Percentiles rank a stretch among this genome's conserved stretches.
phyloP scores from a whole-genome alignment of 2,888 invertebrate genomes.

The Spodoptera littoralis region DNA sequence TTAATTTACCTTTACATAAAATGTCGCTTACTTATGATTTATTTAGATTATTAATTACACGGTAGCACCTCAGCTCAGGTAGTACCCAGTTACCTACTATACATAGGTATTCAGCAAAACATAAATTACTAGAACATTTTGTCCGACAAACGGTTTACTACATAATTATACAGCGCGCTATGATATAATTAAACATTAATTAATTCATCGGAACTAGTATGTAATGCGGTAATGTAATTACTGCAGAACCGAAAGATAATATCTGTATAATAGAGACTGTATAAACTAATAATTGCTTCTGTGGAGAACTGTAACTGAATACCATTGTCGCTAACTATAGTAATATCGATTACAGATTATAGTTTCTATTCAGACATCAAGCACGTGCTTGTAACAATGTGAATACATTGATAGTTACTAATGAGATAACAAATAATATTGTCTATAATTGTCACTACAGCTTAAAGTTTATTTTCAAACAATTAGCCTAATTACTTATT shows the following conservation, averaged over 20 bases:
- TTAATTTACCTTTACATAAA: conserved; percentile 40
- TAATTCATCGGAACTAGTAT: conserved; percentile 9
- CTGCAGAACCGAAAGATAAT: conserved; percentile 1
- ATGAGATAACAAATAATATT: no score
- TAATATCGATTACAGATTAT: conserved; percentile 2
- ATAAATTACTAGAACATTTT: conserved; percentile 36
- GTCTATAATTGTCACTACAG: no score
- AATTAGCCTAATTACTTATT: no score
- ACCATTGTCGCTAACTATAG: no score
- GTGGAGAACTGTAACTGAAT: no score
- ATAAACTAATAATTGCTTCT: no score
- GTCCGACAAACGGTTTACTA: conserved; percentile 22
- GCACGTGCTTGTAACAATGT: no score
- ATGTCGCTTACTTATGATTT: conserved; percentile 36
- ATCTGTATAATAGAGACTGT: neutral
- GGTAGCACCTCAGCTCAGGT: conserved; percentile 11
- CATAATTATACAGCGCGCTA: conserved; percentile 30
- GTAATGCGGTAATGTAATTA: conserved; percentile 12
- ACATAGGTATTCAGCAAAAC: conserved; percentile 32
- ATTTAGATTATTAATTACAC: conserved; percentile 35
- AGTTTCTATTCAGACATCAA: no score
- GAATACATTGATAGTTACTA: no score
- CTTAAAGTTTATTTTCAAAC: no score
- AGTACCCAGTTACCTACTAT: conserved; percentile 21
- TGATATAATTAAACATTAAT: conserved; percentile 18